These are phyloP conservation scores for Climacteris rufus DNA, from an alignment of 2,113 vertebrate genomes.

Conservation along the genomic window DNA sequence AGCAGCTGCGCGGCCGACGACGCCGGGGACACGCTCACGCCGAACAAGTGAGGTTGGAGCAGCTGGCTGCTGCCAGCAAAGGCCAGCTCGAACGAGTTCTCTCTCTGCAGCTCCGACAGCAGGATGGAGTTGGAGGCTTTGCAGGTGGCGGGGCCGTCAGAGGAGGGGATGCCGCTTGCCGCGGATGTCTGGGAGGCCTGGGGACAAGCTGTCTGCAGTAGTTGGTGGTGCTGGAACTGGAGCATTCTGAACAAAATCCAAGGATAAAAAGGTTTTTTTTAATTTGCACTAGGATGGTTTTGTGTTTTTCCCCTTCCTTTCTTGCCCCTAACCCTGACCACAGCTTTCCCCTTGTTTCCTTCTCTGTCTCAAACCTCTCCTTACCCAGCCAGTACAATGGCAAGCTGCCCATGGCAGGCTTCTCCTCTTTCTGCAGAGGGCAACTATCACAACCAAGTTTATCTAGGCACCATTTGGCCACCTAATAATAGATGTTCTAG, in stretches of 20 bases:
- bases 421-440: background rate
- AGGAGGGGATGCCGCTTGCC: slow-evolving; percentile 35
- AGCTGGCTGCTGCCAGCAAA: slow-evolving; percentile 69
- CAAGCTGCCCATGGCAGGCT: background rate
- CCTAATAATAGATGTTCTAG: slow-evolving; percentile 25
- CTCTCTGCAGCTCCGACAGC: slow-evolving; percentile 65
- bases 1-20: slow-evolving; percentile 86
- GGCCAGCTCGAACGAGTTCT: slow-evolving; percentile 70
- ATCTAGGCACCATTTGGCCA: background rate
- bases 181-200: slow-evolving; percentile 40
- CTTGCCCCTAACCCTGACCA: background rate
- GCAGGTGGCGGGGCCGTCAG: slow-evolving; percentile 32
- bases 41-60: slow-evolving; percentile 60
- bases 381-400: background rate
- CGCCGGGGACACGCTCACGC: slow-evolving; percentile 77
- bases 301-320: background rate
- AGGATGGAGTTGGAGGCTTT: slow-evolving; percentile 65
- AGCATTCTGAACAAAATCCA: slow-evolving; percentile 80
- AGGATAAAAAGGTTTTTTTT: background rate
- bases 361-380: background rate
- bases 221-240: slow-evolving; percentile 88
- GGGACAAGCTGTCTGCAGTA: slow-evolving; percentile 65
- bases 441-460: background rate
- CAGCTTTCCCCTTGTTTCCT: background rate
- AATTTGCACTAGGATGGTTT: background rate